These are phyloP conservation scores for Chlamydotis undulata DNA, from an alignment of 2,113 vertebrate genomes.

Conservation along the genomic window DNA sequence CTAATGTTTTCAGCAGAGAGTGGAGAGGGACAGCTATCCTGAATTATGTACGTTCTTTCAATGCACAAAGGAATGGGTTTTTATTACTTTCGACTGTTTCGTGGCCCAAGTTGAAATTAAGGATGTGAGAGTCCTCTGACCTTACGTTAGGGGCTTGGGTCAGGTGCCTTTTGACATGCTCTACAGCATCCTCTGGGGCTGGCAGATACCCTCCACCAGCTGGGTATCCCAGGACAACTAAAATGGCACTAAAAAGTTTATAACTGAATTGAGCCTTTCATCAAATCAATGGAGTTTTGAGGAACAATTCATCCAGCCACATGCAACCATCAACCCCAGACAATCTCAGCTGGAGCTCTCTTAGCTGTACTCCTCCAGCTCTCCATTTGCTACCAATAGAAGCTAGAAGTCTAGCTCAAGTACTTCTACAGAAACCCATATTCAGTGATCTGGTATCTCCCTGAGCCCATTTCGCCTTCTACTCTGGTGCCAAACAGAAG, in stretches of 20 bases:
- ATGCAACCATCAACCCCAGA: background rate
- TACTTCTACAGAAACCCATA: background rate
- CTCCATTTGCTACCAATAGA: background rate
- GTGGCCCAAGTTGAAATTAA: background rate
- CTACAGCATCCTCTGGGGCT: background rate
- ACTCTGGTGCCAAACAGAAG: background rate
- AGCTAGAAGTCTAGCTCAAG: background rate
- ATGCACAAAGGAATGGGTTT: rapidly evolving
- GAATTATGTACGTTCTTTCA: background rate
- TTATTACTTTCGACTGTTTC: background rate
- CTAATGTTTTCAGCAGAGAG: background rate
- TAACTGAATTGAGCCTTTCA: background rate
- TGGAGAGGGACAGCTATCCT: background rate
- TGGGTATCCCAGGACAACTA: background rate
- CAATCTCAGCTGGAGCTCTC: background rate
- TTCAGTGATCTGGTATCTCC: background rate
- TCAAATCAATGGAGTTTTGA: background rate
- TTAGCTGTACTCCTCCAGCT: background rate
- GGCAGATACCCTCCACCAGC: background rate
- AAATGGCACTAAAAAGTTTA: background rate
- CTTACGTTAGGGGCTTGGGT: background rate
- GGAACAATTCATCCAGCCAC: background rate
- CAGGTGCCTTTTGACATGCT: background rate
- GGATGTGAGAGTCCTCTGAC: background rate
- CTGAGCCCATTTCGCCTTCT: background rate